These are phyloP conservation scores for Conchocele bisecta DNA, from an alignment of 2,888 invertebrate genomes.

Conservation along the genomic window DNA sequence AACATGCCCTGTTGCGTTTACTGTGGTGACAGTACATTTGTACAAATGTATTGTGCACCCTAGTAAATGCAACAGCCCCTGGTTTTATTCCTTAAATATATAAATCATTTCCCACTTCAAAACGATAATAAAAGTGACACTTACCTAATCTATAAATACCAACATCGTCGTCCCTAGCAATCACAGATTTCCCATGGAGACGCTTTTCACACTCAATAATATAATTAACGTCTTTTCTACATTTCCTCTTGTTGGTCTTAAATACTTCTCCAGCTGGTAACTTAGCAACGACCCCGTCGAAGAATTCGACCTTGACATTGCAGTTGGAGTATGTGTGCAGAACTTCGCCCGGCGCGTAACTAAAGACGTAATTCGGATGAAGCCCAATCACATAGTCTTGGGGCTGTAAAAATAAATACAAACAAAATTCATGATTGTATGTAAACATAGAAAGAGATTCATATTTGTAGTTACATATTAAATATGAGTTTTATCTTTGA, in stretches of 20 bases:
- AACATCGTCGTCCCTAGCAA: conserved; percentile 38
- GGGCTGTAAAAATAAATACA: conserved; percentile 27
- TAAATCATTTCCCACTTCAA: too few species aligned
- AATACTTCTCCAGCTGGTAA: conserved; percentile 33
- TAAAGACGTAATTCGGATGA: conserved; percentile 48
- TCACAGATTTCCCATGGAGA: conserved; percentile 11
- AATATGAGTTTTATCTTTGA: too few species aligned
- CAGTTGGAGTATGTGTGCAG: conserved; percentile 16
- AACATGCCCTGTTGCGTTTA: too few species aligned
- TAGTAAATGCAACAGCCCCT: too few species aligned
- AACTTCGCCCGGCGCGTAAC: conserved; percentile 46
- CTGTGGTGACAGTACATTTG: too few species aligned
- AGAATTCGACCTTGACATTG: conserved; percentile 31
- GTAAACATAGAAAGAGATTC: too few species aligned
- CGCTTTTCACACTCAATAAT: conserved; percentile 19
- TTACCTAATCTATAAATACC: conserved; percentile 38
- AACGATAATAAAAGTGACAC: neutral
- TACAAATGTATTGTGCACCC: too few species aligned
- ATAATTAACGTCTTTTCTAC: conserved; percentile 27
- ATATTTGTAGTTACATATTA: too few species aligned
- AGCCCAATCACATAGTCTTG: conserved; percentile 43
- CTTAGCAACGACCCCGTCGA: conserved; percentile 18
- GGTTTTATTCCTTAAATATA: too few species aligned
- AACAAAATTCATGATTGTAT: too few species aligned
- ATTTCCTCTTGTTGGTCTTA: conserved; percentile 32